These are phyloP conservation scores for Thymelicus acteon DNA, from an alignment of 2,888 invertebrate genomes.

Conservation along the genomic window DNA sequence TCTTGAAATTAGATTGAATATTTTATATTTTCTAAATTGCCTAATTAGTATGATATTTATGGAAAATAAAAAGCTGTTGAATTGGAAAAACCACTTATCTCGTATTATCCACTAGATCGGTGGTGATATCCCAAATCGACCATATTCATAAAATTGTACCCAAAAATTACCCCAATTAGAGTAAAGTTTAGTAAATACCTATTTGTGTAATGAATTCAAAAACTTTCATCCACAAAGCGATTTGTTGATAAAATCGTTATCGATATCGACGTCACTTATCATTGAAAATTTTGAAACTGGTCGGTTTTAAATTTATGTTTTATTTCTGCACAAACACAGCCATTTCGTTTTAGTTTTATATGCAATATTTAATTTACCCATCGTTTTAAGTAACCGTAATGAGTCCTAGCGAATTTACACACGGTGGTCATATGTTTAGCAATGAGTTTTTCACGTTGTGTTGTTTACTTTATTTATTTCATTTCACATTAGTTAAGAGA, in stretches of 20 bases:
- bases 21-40: background rate
- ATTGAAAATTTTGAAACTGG: conserved; percentile 19
- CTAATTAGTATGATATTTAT: conserved; percentile 16
- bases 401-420: conserved; percentile 83
- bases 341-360: conserved; percentile 50
- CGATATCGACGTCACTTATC: background rate
- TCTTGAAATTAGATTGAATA: background rate
- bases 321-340: conserved; percentile 51
- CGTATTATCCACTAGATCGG: background rate
- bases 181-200: background rate
- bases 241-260: background rate
- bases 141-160: conserved; percentile 10
- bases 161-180: background rate
- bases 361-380: conserved; percentile 51
- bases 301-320: conserved; percentile 4
- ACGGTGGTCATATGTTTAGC: conserved; percentile 84
- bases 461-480: conserved; percentile 77
- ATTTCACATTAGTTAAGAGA: conserved; percentile 75
- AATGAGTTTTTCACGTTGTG: conserved; percentile 74
- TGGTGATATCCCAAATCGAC: background rate
- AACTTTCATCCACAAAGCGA: no score
- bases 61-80: conserved; percentile 10
- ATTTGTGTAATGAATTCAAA: no score
- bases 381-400: conserved; percentile 59
- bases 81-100: background rate